Evolutionary conservation across 92 coral and sea anemone genomes (phyloP), one percentile per base, ranked within the genome.

Genomic region (Heteractis magnifica): DNA sequence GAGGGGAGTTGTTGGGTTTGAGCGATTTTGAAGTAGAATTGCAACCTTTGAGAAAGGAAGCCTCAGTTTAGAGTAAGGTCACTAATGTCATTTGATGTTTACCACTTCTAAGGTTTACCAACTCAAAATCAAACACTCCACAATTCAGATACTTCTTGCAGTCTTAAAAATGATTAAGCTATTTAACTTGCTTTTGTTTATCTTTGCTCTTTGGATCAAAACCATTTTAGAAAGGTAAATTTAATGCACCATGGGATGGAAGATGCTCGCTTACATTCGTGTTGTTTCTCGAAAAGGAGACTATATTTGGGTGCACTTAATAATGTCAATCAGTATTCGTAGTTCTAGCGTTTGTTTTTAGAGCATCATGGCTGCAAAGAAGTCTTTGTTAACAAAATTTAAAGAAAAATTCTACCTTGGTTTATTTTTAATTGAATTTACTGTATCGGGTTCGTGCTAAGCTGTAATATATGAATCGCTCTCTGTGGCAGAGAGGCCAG

Each of bases 261-360:
- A 74, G 56, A 74, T 74, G 78, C 20, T 49, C 78, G 19, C 56
- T 14, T 49, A 8, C 19, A 20, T 74, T 74, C 78, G 56, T 74
- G 78, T 74, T 74, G 20, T 74, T 74, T 74, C 78, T 49, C 78
- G 78, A 74, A 74, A 72, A 72, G 76, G 12, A 72, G 76, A 74
- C 20, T 49, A 51, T 14, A 74, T 74, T 74, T 49, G 51, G 20
- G 78, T 49, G 55, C 56, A 49, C 56, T 74, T 26, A 74, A 49
- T 16, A 74, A 74, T 74, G 78, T 74, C 78, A 74, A 74, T 74
- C 78, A 74, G 20, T 74, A 44, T 44, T 11, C 78, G 0, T 74
- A 49, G 19, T 49, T 49, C 78, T 13, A 74, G 78, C 78, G 34
- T 49, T 49, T 49, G 56, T 14, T 44, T 49, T 74, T 14, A 74